phyloP scores from a whole-genome alignment of 2,888 invertebrate species.

The Metallyticus violacea region DNA sequence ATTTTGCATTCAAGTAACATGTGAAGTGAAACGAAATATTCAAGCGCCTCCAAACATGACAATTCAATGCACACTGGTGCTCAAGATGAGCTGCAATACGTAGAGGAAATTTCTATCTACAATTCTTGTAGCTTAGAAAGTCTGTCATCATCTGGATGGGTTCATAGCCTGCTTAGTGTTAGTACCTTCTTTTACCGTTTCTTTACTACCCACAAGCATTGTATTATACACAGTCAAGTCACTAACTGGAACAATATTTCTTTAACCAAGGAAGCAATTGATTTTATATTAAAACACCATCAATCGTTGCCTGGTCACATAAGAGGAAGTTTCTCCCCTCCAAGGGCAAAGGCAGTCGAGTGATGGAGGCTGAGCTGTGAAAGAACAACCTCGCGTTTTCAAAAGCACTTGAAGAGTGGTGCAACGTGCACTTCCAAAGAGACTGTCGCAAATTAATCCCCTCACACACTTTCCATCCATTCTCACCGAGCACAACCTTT shows the following conservation, averaged over 20 bases:
- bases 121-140: too few species aligned
- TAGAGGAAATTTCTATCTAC: too few species aligned
- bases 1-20: too few species aligned
- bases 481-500: not conserved
- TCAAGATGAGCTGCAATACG: too few species aligned
- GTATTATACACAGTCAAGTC: constrained; percentile 16
- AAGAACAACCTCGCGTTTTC: not conserved
- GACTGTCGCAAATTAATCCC: not conserved
- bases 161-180: too few species aligned
- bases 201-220: too few species aligned
- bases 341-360: too few species aligned
- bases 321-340: not conserved
- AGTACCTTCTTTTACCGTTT: too few species aligned
- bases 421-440: not conserved
- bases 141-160: too few species aligned
- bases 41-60: too few species aligned
- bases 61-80: too few species aligned
- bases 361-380: not conserved
- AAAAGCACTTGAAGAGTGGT: not conserved
- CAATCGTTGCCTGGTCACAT: constrained; percentile 18
- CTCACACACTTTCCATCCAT: not conserved
- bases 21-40: too few species aligned
- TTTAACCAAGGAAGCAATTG: constrained; percentile 21
- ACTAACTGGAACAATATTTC: constrained; percentile 8
- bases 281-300: constrained; percentile 35